Percentiles rank a stretch among this genome's conserved stretches.
phyloP scores from a whole-genome alignment of 2,797 vertebrate genomes.

The Poecilia picta region DNA sequence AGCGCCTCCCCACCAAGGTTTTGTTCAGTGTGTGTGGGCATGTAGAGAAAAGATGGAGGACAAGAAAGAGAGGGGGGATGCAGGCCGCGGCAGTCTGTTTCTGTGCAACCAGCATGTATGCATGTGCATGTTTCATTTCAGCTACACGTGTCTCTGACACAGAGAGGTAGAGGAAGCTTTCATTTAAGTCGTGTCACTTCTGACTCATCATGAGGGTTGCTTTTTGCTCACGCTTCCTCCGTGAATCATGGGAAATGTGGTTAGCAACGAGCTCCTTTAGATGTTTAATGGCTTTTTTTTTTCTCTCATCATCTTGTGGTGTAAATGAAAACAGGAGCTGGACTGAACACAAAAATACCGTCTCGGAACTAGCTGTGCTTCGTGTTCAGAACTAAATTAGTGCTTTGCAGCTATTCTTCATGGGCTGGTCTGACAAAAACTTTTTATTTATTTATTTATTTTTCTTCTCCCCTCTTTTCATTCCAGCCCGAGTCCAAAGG shows the following conservation, averaged over 20 bases:
- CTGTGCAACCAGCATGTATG: slow-evolving; percentile 27
- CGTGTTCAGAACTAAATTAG: not conserved
- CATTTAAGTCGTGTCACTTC: slow-evolving; percentile 47
- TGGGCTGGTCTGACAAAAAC: not conserved
- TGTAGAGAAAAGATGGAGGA: slow-evolving; percentile 33
- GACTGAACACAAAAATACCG: slow-evolving; percentile 11
- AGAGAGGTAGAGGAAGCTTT: slow-evolving; percentile 57
- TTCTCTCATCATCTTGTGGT: slow-evolving; percentile 8
- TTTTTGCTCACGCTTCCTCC: slow-evolving; percentile 58
- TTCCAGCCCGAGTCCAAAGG: slow-evolving; percentile 30
- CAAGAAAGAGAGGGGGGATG: slow-evolving; percentile 19
- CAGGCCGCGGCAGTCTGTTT: slow-evolving; percentile 22
- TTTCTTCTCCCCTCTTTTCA: slow-evolving; percentile 6
- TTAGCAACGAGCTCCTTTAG: slow-evolving; percentile 29
- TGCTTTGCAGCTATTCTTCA: not conserved
- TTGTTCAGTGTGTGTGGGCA: slow-evolving; percentile 76
- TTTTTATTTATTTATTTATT: not conserved
- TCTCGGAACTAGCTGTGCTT: not conserved
- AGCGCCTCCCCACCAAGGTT: slow-evolving; percentile 65
- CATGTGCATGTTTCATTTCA: slow-evolving; percentile 14
- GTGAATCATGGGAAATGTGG: slow-evolving; percentile 76
- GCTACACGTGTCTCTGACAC: slow-evolving; percentile 9
- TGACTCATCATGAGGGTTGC: slow-evolving; percentile 51
- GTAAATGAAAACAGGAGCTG: slow-evolving; percentile 60
- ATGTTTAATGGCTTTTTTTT: slow-evolving; percentile 40